Percentiles rank a stretch among this genome's conserved stretches.
phyloP scores from a whole-genome alignment of 35 echinoderm and acorn worm genomes.

The Ptychodera flava region DNA sequence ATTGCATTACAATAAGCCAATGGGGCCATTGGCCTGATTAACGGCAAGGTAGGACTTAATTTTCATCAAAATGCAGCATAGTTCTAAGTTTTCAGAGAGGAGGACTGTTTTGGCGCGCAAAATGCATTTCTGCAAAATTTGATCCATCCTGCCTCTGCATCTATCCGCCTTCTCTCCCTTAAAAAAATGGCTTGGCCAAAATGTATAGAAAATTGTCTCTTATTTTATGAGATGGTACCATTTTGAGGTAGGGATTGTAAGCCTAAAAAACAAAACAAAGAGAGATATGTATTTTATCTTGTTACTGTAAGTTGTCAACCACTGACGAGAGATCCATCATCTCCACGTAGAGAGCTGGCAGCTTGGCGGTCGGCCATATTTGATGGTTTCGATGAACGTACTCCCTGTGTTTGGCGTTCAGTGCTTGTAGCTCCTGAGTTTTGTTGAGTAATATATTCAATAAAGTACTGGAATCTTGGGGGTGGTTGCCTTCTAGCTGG shows the following conservation, averaged over 20 bases:
- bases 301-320: not conserved
- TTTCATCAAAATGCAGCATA: constrained; percentile 1
- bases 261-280: not conserved
- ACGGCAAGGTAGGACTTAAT: too few species aligned
- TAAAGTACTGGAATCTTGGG: constrained; percentile 49
- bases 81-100: not conserved
- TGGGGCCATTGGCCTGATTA: too few species aligned
- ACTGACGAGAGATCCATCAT: constrained; percentile 70
- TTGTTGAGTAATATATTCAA: constrained; percentile 74
- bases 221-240: not conserved
- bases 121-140: not conserved
- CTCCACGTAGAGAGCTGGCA: constrained; percentile 88
- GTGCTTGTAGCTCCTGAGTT: constrained; percentile 69
- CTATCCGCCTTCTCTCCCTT: not conserved
- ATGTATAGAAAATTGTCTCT: not conserved
- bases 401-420: constrained; percentile 87
- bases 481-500: constrained; percentile 92
- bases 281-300: too few species aligned
- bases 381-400: constrained; percentile 74
- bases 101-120: not conserved
- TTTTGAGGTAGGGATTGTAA: not conserved
- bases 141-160: not conserved
- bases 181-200: not conserved
- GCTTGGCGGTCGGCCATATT: constrained; percentile 75
- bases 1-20: too few species aligned